These are phyloP conservation scores for Amphiura filiformis DNA, from an alignment of 35 echinoderm and acorn worm genomes.

Conservation along the genomic window DNA sequence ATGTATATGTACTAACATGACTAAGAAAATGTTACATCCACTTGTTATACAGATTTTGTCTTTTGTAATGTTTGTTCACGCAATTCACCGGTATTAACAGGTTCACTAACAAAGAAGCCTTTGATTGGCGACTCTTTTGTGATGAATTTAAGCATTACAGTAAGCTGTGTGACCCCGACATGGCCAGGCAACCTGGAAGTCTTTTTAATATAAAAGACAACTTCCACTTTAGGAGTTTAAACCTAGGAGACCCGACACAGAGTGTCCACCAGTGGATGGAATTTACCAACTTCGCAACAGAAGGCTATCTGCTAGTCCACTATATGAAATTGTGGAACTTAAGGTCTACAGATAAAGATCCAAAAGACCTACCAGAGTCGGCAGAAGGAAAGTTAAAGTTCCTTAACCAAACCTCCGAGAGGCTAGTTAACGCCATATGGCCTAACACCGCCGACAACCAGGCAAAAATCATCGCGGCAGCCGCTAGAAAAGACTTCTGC, in stretches of 20 bases:
- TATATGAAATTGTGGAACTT: neutral
- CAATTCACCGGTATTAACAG: neutral
- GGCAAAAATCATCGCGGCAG: neutral
- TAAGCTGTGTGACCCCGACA: neutral
- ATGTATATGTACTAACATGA: no score
- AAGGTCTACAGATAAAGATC: neutral
- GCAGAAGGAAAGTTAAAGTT: neutral
- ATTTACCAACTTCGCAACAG: neutral
- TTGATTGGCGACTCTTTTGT: no score
- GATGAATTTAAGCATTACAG: neutral
- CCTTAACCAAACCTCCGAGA: neutral
- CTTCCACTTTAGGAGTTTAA: neutral
- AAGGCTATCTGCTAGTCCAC: neutral
- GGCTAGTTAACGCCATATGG: neutral
- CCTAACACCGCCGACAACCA: neutral
- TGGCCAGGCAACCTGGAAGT: neutral
- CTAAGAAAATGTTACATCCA: no score
- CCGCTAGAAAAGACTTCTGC: neutral
- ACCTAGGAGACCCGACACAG: neutral
- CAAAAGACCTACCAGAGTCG: neutral
- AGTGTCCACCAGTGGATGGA: conserved; percentile 9
- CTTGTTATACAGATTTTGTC: no score
- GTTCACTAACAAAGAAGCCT: no score
- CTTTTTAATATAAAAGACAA: neutral
- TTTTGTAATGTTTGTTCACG: no score